Conservation (phyloP, 1,140 invertebrate species). For the Danaus plexippus region DNA sequence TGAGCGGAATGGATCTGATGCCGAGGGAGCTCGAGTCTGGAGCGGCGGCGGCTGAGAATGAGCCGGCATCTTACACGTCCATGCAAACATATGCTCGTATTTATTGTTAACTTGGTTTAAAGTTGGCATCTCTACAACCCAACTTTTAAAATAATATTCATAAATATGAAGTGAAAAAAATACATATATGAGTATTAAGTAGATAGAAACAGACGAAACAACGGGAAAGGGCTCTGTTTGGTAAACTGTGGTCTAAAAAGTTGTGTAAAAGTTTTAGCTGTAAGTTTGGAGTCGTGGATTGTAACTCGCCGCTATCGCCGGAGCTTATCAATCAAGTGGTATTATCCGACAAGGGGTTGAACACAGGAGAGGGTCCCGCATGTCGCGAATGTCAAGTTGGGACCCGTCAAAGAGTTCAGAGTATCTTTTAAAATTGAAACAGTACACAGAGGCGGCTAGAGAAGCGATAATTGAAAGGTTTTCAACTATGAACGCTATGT, state of each 20-base stretch:
- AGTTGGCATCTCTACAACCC: too few species aligned
- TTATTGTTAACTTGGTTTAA: slow-evolving; percentile 1
- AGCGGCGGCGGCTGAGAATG: background rate
- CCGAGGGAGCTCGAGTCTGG: slow-evolving; percentile 16
- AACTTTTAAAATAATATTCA: too few species aligned
- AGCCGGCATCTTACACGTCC: slow-evolving; percentile 1
- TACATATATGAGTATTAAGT: too few species aligned
- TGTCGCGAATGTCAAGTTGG: slow-evolving; percentile 44
- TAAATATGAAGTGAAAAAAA: too few species aligned
- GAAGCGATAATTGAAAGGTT: slow-evolving; percentile 41
- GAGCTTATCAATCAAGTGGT: slow-evolving; percentile 28
- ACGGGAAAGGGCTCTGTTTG: too few species aligned
- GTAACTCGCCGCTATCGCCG: slow-evolving; percentile 7
- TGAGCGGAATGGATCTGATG: slow-evolving; percentile 46
- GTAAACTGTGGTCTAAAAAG: too few species aligned
- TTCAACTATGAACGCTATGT: slow-evolving; percentile 28
- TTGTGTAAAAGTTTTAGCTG: too few species aligned
- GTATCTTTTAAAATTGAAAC: slow-evolving; percentile 55
- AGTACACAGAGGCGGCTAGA: slow-evolving; percentile 36
- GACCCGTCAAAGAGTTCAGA: slow-evolving; percentile 44
- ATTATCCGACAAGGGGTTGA: slow-evolving; percentile 20
- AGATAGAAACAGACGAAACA: too few species aligned
- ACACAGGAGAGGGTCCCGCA: slow-evolving; percentile 30
- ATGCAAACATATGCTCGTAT: slow-evolving; percentile 1
- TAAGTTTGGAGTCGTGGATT: too few species aligned